These are phyloP conservation scores for Halcyon chelicuti DNA, from an alignment of 2,797 vertebrate species.

Conservation along the genomic window DNA sequence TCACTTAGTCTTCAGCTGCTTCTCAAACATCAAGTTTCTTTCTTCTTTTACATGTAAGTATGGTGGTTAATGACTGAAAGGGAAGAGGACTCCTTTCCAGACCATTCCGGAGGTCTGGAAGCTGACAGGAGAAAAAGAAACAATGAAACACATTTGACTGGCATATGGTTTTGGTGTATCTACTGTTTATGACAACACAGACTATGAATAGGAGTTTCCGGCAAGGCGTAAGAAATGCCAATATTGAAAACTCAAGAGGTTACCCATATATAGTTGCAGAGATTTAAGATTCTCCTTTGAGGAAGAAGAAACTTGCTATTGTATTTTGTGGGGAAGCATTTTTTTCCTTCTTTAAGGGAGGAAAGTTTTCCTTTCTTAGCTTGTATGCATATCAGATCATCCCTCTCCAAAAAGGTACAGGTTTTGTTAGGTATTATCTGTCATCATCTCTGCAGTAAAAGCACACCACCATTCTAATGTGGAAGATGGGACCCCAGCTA, in stretches of 20 bases:
- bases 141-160: neutral
- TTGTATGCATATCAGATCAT: neutral
- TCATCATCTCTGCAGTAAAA: neutral
- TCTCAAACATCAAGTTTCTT: neutral
- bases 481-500: neutral
- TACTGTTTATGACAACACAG: neutral
- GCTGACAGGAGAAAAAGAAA: neutral
- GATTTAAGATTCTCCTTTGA: neutral
- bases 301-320: neutral
- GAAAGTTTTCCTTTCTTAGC: neutral
- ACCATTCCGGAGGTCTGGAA: neutral
- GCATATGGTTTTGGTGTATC: neutral
- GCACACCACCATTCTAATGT: neutral
- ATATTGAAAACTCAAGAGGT: neutral
- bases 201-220: neutral
- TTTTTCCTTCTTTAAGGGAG: neutral
- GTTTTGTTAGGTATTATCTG: neutral
- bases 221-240: neutral
- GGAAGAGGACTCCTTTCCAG: neutral
- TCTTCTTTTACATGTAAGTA: neutral
- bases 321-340: neutral
- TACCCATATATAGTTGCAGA: neutral
- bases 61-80: neutral
- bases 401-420: neutral
- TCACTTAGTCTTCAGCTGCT: neutral